A percentile compares a stretch with the other conserved stretches of the same genome.
Evolutionary conservation across 2,888 invertebrate species (phyloP).

Genomic region (Leuctra nigra): DNA sequence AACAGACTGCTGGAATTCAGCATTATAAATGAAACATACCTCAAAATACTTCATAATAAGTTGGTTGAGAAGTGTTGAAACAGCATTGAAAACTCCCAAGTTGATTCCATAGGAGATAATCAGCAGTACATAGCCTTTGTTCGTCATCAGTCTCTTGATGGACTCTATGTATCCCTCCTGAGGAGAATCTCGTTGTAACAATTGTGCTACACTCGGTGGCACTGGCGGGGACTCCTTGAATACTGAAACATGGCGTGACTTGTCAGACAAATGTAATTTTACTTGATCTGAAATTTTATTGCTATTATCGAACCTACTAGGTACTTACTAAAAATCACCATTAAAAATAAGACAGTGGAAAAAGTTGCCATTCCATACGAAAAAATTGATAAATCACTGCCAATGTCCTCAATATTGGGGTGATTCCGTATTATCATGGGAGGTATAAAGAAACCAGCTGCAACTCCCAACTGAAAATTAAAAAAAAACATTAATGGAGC

Average conservation of each 20-base stretch:
- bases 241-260: slow-evolving; percentile 51
- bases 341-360: slow-evolving; percentile 71
- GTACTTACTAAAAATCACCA: slow-evolving; percentile 85
- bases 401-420: slow-evolving; percentile 55
- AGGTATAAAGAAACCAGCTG: slow-evolving; percentile 46
- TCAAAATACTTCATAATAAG: slow-evolving; percentile 78
- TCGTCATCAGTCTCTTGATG: slow-evolving; percentile 66
- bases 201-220: slow-evolving; percentile 85
- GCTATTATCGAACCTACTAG: too few species aligned
- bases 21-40: too few species aligned
- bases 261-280: background rate
- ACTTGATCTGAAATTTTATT: background rate
- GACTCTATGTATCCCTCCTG: slow-evolving; percentile 61
- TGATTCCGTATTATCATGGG: slow-evolving; percentile 58
- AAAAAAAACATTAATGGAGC: background rate
- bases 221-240: slow-evolving; percentile 82
- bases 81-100: slow-evolving; percentile 94
- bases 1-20: too few species aligned
- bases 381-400: slow-evolving; percentile 67
- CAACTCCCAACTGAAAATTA: slow-evolving; percentile 50
- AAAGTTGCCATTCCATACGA: slow-evolving; percentile 79
- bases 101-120: slow-evolving; percentile 87
- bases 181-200: slow-evolving; percentile 44
- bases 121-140: slow-evolving; percentile 74
- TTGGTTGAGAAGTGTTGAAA: slow-evolving; percentile 89